phyloP scores from a whole-genome alignment of 2,797 vertebrate genomes.

The Enteromius thamalakanensis region DNA sequence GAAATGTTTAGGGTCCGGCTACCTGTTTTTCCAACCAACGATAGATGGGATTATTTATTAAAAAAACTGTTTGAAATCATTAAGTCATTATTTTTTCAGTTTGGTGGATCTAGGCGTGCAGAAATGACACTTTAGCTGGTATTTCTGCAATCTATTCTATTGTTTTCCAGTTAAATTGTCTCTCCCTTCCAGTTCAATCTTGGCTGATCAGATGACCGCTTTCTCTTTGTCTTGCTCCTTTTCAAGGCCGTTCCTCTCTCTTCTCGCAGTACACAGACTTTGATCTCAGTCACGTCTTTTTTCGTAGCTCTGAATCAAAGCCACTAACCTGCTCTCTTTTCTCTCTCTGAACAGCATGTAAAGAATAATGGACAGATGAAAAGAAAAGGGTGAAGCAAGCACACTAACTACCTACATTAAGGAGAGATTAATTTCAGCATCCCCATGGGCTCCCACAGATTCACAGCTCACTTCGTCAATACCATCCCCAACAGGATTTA shows the following conservation, averaged over 20 bases:
- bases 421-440: conserved; percentile 37
- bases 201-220: too few species aligned
- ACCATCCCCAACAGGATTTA: conserved; percentile 37
- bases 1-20: too few species aligned
- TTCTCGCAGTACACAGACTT: conserved; percentile 16
- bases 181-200: too few species aligned
- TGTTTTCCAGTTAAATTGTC: too few species aligned
- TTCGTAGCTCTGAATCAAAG: conserved; percentile 41
- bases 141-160: too few species aligned
- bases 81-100: too few species aligned
- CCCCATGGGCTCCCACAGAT: background rate
- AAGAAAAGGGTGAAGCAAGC: conserved; percentile 10
- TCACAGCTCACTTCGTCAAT: conserved; percentile 35
- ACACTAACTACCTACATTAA: conserved; percentile 31
- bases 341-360: conserved; percentile 23
- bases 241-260: conserved; percentile 7
- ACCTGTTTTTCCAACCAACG: too few species aligned
- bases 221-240: conserved; percentile 14
- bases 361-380: conserved; percentile 33
- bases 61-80: too few species aligned
- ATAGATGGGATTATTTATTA: too few species aligned
- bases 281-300: conserved; percentile 29
- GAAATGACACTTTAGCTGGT: too few species aligned
- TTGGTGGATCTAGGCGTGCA: too few species aligned
- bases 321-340: conserved; percentile 15